These are phyloP conservation scores for Charadrius vociferus DNA, from an alignment of 2,113 vertebrate genomes.

Conservation along the genomic window DNA sequence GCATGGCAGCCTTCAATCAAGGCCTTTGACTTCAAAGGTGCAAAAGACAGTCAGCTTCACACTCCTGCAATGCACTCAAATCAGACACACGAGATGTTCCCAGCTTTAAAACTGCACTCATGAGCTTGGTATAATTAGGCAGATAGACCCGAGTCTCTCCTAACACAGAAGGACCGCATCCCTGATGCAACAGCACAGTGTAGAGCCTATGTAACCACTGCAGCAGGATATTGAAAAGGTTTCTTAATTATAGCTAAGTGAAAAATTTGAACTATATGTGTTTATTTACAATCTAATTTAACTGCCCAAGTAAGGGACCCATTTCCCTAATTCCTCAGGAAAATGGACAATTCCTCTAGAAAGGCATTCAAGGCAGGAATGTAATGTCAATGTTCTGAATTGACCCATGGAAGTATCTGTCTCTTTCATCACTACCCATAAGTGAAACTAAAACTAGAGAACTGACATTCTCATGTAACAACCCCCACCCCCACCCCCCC, in stretches of 20 bases:
- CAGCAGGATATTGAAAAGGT: not conserved
- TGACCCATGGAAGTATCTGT: not conserved
- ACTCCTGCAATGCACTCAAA: not conserved
- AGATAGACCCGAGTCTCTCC: not conserved
- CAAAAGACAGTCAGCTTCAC: not conserved
- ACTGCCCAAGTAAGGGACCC: not conserved
- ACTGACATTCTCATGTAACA: not conserved
- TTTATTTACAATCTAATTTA: not conserved
- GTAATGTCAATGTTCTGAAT: not conserved
- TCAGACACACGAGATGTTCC: not conserved
- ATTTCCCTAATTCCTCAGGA: not conserved
- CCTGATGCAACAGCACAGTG: not conserved
- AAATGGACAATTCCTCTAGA: not conserved
- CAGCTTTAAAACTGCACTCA: not conserved
- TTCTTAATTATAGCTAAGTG: not conserved
- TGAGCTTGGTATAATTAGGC: not conserved
- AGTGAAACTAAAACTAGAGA: not conserved
- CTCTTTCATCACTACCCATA: not conserved
- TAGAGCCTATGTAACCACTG: not conserved
- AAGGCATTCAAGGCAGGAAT: not conserved
- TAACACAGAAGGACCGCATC: not conserved
- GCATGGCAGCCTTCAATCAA: not conserved
- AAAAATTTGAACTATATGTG: not conserved
- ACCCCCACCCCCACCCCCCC: too few relatives aligned
- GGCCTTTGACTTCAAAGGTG: not conserved